A percentile compares a stretch with the other conserved stretches of the same genome.
Conservation (phyloP, 2,113 vertebrate genomes). For the Lates calcarifer region DNA sequence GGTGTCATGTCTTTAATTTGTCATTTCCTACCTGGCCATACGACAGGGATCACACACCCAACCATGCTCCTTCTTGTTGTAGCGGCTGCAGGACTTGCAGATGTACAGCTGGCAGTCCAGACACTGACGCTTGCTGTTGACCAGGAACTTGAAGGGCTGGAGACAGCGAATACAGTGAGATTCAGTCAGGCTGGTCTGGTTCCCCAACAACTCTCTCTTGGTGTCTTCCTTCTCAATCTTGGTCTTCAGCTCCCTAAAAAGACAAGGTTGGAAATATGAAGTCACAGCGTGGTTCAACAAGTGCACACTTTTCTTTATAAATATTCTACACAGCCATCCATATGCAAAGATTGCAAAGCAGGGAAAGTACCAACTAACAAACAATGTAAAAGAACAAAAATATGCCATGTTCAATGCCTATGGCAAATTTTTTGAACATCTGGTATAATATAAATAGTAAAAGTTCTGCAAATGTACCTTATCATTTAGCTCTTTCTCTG, state of each 20-base stretch:
- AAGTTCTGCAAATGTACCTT: background rate
- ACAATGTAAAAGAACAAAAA: background rate
- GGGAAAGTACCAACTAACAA: background rate
- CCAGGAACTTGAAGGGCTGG: slow-evolving; percentile 90
- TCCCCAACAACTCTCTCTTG: slow-evolving; percentile 87
- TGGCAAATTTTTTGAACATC: background rate
- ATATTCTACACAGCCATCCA: background rate
- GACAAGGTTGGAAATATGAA: background rate
- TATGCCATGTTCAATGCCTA: background rate
- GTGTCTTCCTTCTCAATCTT: slow-evolving; percentile 88
- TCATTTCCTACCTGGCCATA: slow-evolving; percentile 86
- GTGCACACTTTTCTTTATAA: background rate
- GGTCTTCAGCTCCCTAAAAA: slow-evolving; percentile 88
- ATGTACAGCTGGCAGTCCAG: slow-evolving; percentile 87
- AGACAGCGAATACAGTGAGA: slow-evolving; percentile 92
- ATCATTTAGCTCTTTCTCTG: background rate
- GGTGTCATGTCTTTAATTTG: background rate
- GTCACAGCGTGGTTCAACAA: background rate
- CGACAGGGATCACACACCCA: slow-evolving; percentile 93
- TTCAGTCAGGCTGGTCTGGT: slow-evolving; percentile 83
- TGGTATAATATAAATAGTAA: background rate
- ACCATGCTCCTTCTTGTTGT: slow-evolving; percentile 87
- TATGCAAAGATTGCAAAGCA: background rate
- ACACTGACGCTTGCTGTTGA: slow-evolving; percentile 88
- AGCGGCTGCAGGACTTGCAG: slow-evolving; percentile 90